A percentile compares a stretch with the other conserved stretches of the same genome.
These are phyloP conservation scores for Origma solitaria DNA, from an alignment of 2,113 vertebrate genomes.

Conservation along the genomic window DNA sequence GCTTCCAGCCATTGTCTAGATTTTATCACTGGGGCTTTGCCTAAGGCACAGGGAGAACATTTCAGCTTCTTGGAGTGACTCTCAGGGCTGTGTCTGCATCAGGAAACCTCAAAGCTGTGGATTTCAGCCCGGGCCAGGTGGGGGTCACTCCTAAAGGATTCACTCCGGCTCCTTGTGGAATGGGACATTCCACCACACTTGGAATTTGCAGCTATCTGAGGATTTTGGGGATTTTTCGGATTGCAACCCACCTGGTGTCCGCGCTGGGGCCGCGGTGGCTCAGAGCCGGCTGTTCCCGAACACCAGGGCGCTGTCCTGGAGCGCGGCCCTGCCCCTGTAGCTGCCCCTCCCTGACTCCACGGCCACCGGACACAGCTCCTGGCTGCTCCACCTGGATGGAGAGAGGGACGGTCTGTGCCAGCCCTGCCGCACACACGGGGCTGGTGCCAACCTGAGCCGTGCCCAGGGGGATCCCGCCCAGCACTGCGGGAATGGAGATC, in stretches of 20 bases:
- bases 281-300: constrained; percentile 44
- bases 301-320: constrained; percentile 57
- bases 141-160: background rate
- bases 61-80: accelerated
- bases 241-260: background rate
- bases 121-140: accelerated
- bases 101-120: background rate
- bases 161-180: background rate
- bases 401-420: background rate
- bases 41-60: background rate
- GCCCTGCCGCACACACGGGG: accelerated
- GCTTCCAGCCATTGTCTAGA: background rate
- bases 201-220: background rate
- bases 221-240: background rate
- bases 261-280: background rate
- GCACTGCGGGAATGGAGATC: accelerated
- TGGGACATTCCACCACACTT: background rate
- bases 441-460: background rate
- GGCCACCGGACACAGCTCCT: constrained; percentile 75
- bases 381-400: constrained; percentile 78
- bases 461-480: background rate
- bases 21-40: background rate
- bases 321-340: constrained; percentile 38
- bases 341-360: constrained; percentile 43
- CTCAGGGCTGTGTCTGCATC: accelerated